These are phyloP conservation scores for Cremastobaeus sp. DNA, from an alignment of 2,888 invertebrate species.

Conservation along the genomic window DNA sequence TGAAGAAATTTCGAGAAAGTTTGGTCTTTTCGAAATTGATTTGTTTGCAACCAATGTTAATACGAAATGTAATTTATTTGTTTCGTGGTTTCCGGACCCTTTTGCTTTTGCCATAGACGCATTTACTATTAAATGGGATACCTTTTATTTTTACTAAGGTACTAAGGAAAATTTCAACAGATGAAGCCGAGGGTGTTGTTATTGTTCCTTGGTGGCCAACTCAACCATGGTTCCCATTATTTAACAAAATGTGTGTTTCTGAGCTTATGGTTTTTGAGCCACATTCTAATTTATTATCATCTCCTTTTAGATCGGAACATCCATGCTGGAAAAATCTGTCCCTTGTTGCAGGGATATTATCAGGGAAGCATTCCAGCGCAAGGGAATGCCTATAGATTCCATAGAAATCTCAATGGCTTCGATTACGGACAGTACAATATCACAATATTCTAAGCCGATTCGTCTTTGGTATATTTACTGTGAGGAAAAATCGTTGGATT, in stretches of 20 bases:
- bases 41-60: conserved; percentile 4
- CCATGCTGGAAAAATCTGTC: conserved; percentile 62
- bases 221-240: conserved; percentile 69
- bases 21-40: conserved; percentile 9
- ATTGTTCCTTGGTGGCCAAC: conserved; percentile 63
- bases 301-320: conserved; percentile 64
- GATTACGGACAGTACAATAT: conserved; percentile 39
- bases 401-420: conserved; percentile 18
- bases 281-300: conserved; percentile 57
- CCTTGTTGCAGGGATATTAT: conserved; percentile 67
- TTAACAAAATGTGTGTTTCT: conserved; percentile 29
- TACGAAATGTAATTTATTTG: background rate
- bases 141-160: conserved; percentile 9
- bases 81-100: conserved; percentile 12
- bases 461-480: conserved; percentile 40
- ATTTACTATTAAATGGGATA: conserved; percentile 5
- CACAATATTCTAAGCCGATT: conserved; percentile 59
- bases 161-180: background rate
- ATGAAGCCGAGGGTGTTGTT: conserved; percentile 33
- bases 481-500: conserved; percentile 12
- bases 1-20: background rate
- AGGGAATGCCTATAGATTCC: conserved; percentile 39
- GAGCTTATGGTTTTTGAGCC: conserved; percentile 62
- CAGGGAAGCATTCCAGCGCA: conserved; percentile 57
- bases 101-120: conserved; percentile 4